Conservation (phyloP, 2,888 invertebrate genomes). For the Chrysolina oricalcia region DNA sequence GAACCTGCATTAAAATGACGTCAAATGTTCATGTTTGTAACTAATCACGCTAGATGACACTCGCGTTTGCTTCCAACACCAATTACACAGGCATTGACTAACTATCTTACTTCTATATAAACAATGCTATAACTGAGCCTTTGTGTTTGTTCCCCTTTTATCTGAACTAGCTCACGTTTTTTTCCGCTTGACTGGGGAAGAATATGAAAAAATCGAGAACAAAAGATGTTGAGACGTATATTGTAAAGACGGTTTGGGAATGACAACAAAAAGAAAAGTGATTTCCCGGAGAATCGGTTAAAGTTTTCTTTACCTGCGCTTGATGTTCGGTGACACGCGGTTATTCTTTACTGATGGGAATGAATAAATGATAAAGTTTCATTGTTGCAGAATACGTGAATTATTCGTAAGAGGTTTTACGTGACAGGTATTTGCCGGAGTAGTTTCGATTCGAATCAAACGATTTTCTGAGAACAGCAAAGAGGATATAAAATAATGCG, state of each 20-base stretch:
- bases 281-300: slow-evolving; percentile 1
- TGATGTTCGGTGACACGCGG: slow-evolving; percentile 19
- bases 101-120: no score
- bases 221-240: slow-evolving; percentile 16
- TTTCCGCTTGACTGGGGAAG: neutral
- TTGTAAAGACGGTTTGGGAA: slow-evolving; percentile 9
- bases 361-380: slow-evolving; percentile 13
- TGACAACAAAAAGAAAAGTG: slow-evolving; percentile 18
- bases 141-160: neutral
- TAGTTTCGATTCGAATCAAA: no score
- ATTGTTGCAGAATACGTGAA: neutral
- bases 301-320: slow-evolving; percentile 19
- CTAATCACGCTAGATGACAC: no score
- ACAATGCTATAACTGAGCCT: neutral
- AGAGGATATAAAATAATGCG: no score
- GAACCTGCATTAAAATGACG: no score
- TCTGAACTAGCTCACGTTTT: neutral
- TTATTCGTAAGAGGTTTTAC: neutral
- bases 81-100: no score
- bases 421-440: no score
- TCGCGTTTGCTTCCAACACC: no score
- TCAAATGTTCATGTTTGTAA: no score
- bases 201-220: slow-evolving; percentile 11
- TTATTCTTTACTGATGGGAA: slow-evolving; percentile 13
- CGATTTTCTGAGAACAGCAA: no score